A percentile compares a stretch with the other conserved stretches of the same genome.
Conservation (phyloP, 2,888 invertebrate species). For the Gandaritis pyraliata region DNA sequence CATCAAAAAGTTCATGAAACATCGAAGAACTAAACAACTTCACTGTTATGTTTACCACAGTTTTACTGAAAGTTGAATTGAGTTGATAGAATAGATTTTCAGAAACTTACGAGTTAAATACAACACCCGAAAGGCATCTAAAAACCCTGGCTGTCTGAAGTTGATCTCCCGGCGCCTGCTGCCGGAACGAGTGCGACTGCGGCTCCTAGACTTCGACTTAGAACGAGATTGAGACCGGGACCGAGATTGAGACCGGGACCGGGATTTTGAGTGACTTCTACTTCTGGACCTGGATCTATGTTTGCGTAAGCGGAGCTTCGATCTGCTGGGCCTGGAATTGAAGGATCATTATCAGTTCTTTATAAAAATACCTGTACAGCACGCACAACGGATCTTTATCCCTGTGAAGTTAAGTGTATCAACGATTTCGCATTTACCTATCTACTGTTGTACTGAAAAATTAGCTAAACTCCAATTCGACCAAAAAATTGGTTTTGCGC, state of each 20-base stretch:
- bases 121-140: constrained; percentile 74
- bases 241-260: constrained; percentile 50
- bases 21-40: no score
- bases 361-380: neutral
- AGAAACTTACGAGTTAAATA: constrained; percentile 67
- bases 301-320: constrained; percentile 55
- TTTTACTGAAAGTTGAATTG: no score
- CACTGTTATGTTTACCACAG: no score
- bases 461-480: no score
- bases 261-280: constrained; percentile 48
- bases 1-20: no score
- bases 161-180: constrained; percentile 54
- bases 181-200: constrained; percentile 46
- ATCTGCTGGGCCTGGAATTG: constrained; percentile 54
- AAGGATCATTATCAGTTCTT: neutral
- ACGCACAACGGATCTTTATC: no score
- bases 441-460: no score
- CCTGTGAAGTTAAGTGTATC: no score
- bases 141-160: constrained; percentile 63
- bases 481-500: no score
- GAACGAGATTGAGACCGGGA: constrained; percentile 49
- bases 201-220: constrained; percentile 35
- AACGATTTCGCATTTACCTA: no score
- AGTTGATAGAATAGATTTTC: no score
- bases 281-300: constrained; percentile 50